Conservation (phyloP, 2,797 vertebrate species). For the Esox lucius region DNA sequence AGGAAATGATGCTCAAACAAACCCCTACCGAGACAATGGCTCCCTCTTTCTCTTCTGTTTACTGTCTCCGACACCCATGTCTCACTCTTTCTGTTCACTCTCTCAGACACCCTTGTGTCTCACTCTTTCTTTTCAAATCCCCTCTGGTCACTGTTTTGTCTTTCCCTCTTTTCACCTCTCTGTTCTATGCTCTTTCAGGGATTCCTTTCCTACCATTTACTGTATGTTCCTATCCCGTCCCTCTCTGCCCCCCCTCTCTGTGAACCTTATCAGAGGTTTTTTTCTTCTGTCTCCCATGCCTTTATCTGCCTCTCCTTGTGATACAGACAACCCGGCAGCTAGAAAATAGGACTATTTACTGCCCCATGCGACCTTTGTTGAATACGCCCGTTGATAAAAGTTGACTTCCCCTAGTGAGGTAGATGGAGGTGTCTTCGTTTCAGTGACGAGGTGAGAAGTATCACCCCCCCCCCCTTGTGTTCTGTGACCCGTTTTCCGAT, state of each 20-base stretch:
- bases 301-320: slow-evolving; percentile 54
- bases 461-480: slow-evolving; percentile 22
- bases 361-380: slow-evolving; percentile 47
- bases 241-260: slow-evolving; percentile 34
- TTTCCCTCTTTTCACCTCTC: slow-evolving; percentile 21
- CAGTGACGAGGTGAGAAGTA: slow-evolving; percentile 26
- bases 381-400: slow-evolving; percentile 57
- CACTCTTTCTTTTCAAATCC: slow-evolving; percentile 20
- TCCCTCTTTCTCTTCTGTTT: slow-evolving; percentile 54
- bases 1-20: slow-evolving; percentile 40
- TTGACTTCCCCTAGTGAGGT: slow-evolving; percentile 33
- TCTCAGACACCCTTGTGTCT: slow-evolving; percentile 4
- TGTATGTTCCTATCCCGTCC: not conserved
- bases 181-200: not conserved
- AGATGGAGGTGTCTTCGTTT: slow-evolving; percentile 36
- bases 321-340: slow-evolving; percentile 61
- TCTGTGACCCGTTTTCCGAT: slow-evolving; percentile 35
- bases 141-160: slow-evolving; percentile 9
- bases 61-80: slow-evolving; percentile 17
- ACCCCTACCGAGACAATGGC: slow-evolving; percentile 49
- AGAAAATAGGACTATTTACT: slow-evolving; percentile 56
- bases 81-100: slow-evolving; percentile 31
- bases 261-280: slow-evolving; percentile 54
- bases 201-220: slow-evolving; percentile 32
- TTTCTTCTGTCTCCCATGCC: slow-evolving; percentile 58